Percentiles rank a stretch among this genome's conserved stretches.
Evolutionary conservation across 2,888 invertebrate species (phyloP).

Genomic region (Troides helena): DNA sequence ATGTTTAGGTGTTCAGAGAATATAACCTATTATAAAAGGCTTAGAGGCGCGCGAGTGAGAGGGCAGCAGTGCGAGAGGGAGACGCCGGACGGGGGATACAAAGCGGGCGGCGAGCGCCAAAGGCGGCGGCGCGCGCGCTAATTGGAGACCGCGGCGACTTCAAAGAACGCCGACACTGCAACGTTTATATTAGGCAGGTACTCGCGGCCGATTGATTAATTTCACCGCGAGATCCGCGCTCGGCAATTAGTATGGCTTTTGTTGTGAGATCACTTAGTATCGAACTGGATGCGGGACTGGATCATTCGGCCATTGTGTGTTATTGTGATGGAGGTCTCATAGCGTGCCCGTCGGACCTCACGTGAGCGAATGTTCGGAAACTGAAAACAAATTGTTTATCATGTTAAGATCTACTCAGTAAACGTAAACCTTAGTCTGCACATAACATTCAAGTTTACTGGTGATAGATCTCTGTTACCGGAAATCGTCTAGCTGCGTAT

Average conservation of each 20-base stretch:
- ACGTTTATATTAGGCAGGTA: slow-evolving; percentile 78
- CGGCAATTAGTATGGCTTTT: slow-evolving; percentile 73
- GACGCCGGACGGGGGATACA: slow-evolving; percentile 50
- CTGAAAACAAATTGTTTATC: neutral
- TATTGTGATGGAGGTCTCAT: slow-evolving; percentile 15
- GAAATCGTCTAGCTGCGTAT: too few relatives aligned
- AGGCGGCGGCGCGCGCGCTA: slow-evolving; percentile 75
- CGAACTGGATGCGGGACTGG: slow-evolving; percentile 14
- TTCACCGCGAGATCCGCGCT: slow-evolving; percentile 66
- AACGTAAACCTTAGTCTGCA: neutral
- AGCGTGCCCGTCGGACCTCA: slow-evolving; percentile 21
- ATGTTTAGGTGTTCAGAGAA: slow-evolving; percentile 3
- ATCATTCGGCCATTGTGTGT: slow-evolving; percentile 17
- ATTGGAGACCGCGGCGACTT: slow-evolving; percentile 74
- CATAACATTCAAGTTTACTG: neutral
- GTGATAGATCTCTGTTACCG: too few relatives aligned
- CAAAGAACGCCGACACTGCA: slow-evolving; percentile 69
- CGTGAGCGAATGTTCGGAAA: neutral
- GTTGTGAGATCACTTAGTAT: slow-evolving; percentile 50
- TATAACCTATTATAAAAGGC: slow-evolving; percentile 25
- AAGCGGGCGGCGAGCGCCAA: slow-evolving; percentile 73
- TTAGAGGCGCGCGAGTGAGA: slow-evolving; percentile 35
- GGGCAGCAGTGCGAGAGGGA: slow-evolving; percentile 40
- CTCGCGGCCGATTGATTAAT: slow-evolving; percentile 69
- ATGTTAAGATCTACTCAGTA: neutral